Conservation (phyloP, 2,888 invertebrate species). For the Tholera decimalis region DNA sequence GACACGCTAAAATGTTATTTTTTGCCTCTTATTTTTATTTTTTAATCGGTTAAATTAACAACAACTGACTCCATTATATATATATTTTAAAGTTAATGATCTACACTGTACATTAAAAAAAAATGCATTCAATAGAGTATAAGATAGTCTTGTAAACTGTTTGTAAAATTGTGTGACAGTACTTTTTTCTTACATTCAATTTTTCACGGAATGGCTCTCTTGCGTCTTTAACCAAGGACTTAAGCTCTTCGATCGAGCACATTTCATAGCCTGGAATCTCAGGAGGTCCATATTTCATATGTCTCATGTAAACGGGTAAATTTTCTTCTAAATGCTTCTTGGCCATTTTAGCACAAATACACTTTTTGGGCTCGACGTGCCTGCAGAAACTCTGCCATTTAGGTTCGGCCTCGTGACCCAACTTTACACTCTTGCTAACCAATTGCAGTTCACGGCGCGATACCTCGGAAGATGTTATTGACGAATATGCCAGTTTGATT, state of each 20-base stretch:
- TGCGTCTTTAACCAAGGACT: slow-evolving; percentile 75
- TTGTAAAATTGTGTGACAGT: no score
- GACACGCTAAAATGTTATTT: no score
- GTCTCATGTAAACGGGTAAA: slow-evolving; percentile 84
- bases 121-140: no score
- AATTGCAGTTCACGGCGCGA: slow-evolving; percentile 59
- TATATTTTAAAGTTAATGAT: no score
- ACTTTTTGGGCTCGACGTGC: slow-evolving; percentile 75
- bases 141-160: no score
- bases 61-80: no score
- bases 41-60: no score
- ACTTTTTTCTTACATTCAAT: no score
- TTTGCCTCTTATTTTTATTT: no score
- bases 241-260: slow-evolving; percentile 75
- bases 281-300: slow-evolving; percentile 75
- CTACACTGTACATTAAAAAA: no score
- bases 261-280: slow-evolving; percentile 79
- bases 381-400: slow-evolving; percentile 82
- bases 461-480: neutral
- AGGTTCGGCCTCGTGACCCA: slow-evolving; percentile 80
- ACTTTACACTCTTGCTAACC: slow-evolving; percentile 80
- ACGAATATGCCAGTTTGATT: neutral
- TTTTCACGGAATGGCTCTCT: no score
- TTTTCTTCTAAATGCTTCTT: slow-evolving; percentile 82
- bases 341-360: slow-evolving; percentile 76